phyloP scores from a whole-genome alignment of 2,888 invertebrate species.

The Schrankia costaestrigalis region DNA sequence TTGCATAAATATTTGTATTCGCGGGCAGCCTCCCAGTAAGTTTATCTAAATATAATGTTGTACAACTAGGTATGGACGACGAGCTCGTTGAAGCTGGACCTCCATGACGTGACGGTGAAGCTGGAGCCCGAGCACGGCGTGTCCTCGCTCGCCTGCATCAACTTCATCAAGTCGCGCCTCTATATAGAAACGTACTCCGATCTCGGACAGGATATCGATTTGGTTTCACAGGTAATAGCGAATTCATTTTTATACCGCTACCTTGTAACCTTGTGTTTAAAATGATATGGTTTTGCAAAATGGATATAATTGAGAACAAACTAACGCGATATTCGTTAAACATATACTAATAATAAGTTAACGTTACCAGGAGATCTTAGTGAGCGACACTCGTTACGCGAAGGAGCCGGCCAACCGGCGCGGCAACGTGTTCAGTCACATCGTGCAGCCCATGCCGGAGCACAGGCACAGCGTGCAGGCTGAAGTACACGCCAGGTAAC shows the following conservation, averaged over 20 bases:
- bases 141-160: slow-evolving; percentile 88
- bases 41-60: no score
- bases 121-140: slow-evolving; percentile 81
- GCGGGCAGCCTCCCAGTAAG: no score
- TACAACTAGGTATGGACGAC: slow-evolving; percentile 89
- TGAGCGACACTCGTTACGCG: slow-evolving; percentile 87
- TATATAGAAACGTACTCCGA: slow-evolving; percentile 93
- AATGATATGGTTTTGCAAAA: no score
- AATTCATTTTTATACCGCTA: neutral
- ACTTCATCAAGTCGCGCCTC: slow-evolving; percentile 94
- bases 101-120: slow-evolving; percentile 92
- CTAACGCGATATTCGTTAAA: no score
- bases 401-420: slow-evolving; percentile 84
- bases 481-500: slow-evolving; percentile 84
- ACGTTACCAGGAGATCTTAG: slow-evolving; percentile 87
- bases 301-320: no score
- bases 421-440: slow-evolving; percentile 93
- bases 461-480: slow-evolving; percentile 84
- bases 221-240: slow-evolving; percentile 90
- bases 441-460: slow-evolving; percentile 88
- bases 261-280: no score
- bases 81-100: slow-evolving; percentile 89
- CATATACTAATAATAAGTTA: neutral
- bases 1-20: no score
- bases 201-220: slow-evolving; percentile 93